Percentiles rank a stretch among this genome's conserved stretches.
These are phyloP conservation scores for Lophura nycthemera DNA, from an alignment of 2,113 vertebrate genomes.

Conservation along the genomic window DNA sequence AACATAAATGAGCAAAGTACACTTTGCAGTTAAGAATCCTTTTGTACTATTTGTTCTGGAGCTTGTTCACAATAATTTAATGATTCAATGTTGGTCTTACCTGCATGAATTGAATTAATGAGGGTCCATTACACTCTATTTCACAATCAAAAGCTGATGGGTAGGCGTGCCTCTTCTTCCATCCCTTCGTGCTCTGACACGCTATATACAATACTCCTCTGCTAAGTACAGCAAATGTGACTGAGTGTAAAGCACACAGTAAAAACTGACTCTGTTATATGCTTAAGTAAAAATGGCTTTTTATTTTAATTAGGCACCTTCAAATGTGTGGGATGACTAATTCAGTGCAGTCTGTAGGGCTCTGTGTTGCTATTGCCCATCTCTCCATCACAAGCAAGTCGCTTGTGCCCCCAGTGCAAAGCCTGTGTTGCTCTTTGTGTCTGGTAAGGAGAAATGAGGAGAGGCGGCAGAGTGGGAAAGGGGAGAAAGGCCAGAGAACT, in stretches of 20 bases:
- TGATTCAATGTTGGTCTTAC: not conserved
- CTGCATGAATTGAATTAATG: not conserved
- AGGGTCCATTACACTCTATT: not conserved
- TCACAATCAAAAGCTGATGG: not conserved
- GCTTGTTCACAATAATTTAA: constrained; percentile 1
- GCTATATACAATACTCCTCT: not conserved
- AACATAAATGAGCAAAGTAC: not conserved
- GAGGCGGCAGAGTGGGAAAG: not conserved
- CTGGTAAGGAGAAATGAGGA: not conserved
- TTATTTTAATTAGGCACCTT: not conserved
- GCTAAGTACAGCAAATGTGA: not conserved
- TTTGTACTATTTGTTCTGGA: constrained; percentile 31
- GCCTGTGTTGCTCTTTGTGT: not conserved
- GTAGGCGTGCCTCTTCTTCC: not conserved
- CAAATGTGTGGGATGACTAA: not conserved
- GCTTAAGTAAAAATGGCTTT: not conserved
- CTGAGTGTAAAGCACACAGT: not conserved
- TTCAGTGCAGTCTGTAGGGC: not conserved
- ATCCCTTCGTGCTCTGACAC: not conserved
- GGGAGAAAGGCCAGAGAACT: not conserved
- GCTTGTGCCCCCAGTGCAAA: not conserved
- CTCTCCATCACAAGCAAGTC: rapidly evolving
- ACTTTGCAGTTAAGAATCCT: not conserved
- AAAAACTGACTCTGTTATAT: not conserved
- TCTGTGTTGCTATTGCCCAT: rapidly evolving